Base-by-base conservation (phyloP, 2,888 invertebrate species). In the Tetheella fluctuosa region DNA sequence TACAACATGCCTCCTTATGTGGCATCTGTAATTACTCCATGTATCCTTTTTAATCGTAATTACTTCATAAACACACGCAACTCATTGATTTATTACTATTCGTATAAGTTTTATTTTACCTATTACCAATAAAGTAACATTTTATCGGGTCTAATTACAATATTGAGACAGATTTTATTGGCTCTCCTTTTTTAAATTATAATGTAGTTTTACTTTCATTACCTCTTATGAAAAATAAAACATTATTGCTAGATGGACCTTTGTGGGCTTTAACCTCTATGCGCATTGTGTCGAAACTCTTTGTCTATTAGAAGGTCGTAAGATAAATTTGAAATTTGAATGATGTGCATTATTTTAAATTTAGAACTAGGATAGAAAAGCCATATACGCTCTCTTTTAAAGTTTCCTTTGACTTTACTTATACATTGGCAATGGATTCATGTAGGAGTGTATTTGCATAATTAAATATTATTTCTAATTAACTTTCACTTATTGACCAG, bases 401-500 rank as follows among this genome's bases (percentile, higher is more conserved):
- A 7, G 34, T 34, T 13, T 34, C 7, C 13, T 34, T 34, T 34
- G 13, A 34, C 34, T 34, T 7, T 34, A 34, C 34, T 34, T 34
- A 30, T 8, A 1, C 30, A 25, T 54, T 17, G 20, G 20, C 13
- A 34, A 10, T 34, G 15, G 34, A 23, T 55, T 34, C 34, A 20
- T 25, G 34, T 34, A 55, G 55, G 34, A 34, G 48, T 52, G 1
- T 75, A 65, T 71, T 68, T 65, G 67, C 71, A 66, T 80, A 72
- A 73, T 81, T 79, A 83, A 82, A 75, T 75, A 73, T 68, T 71
- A 48, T 65, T 64, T 74, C 80, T 84, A 84, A 88, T 87, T 85
- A 81, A 85, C 89, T 90, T 90, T 90, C 90, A 80, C 90, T 80
- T 60, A n/a, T 56, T 70, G 65, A 66, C 67, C 55, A 48, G 48